Base-by-base conservation (phyloP, 2,113 vertebrate genomes). In the Parus major region DNA sequence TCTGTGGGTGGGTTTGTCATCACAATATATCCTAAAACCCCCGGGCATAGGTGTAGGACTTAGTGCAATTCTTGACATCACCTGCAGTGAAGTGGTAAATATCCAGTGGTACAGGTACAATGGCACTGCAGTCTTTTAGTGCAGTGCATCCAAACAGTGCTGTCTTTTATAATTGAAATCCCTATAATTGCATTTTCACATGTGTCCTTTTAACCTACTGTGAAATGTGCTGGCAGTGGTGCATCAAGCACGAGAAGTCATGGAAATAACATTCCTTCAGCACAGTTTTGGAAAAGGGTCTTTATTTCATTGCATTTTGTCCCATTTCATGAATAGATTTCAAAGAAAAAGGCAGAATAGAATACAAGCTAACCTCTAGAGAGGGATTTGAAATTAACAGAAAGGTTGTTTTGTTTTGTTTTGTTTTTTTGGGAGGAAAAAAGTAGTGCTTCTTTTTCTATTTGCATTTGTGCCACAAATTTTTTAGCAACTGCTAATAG, bases 11-110 rank as follows among this genome's bases (percentile, higher is more conserved):
- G 0, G 11, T 80, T 77, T 89, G 15, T 75, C 47, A 55, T 23
- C 9, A 10, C 0, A 2, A 10, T 41, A 12, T 15, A 24, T 42
- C 27, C 46, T 42, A 31, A 19, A 50, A 11, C 31, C 7, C 7
- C 3, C 21, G 2, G 2, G 0, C 1, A 0, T 0, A 50, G 36
- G 6, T 57, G 28, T 17, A 61, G 35, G 15, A 12, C 12, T 66
- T 47, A 2, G 6, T 52, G 53, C 50, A 80, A 0, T 80, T 77
- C 59, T 70, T 64, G 36, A 2, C 19, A 15, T 77, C 5, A 2
- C 29, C 17, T 70, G 55, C 24, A 29, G 29, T 59, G 59, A 39
- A 7, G 42, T 22, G 36, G 2, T 28, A 49, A 70, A 10, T 9
- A 13, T 44, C 31, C 41, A 31, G 31, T 64, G 49, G 15, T 23